These are phyloP conservation scores for Podarcis siculus DNA, from an alignment of 2,797 vertebrate species.

Conservation along the genomic window DNA sequence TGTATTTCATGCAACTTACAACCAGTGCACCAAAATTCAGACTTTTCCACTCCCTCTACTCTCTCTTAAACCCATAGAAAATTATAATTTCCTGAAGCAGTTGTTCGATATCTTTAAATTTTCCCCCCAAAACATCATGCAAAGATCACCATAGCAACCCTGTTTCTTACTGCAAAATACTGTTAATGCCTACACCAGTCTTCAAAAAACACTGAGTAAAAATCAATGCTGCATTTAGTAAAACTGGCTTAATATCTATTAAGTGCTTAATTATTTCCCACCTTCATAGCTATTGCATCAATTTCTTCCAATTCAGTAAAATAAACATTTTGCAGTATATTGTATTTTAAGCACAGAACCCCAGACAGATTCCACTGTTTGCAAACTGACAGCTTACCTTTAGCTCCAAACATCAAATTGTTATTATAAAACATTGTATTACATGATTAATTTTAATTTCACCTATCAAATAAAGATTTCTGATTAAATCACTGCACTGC, in stretches of 20 bases:
- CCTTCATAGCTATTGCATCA: slow-evolving; percentile 14
- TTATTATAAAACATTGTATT: background rate
- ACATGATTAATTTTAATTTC: slow-evolving; percentile 37
- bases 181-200: slow-evolving; percentile 32
- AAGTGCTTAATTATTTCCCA: slow-evolving; percentile 25
- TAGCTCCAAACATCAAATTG: slow-evolving; percentile 2
- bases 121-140: slow-evolving; percentile 16
- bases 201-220: slow-evolving; percentile 25
- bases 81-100: background rate
- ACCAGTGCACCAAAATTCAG: background rate
- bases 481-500: slow-evolving; percentile 28
- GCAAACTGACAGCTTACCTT: slow-evolving; percentile 28
- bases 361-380: slow-evolving; percentile 42
- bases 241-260: slow-evolving; percentile 26
- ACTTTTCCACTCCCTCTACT: background rate
- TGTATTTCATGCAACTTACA: background rate
- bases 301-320: slow-evolving; percentile 36
- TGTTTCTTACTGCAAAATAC: slow-evolving; percentile 50
- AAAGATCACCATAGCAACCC: slow-evolving; percentile 68
- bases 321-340: slow-evolving; percentile 26
- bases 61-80: background rate
- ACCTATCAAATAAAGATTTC: slow-evolving; percentile 38
- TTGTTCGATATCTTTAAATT: background rate
- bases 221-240: background rate
- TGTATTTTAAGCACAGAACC: slow-evolving; percentile 24